A percentile compares a stretch with the other conserved stretches of the same genome.
Evolutionary conservation across 2,113 vertebrate species (phyloP).

Genomic region (Oreocharis arfaki): DNA sequence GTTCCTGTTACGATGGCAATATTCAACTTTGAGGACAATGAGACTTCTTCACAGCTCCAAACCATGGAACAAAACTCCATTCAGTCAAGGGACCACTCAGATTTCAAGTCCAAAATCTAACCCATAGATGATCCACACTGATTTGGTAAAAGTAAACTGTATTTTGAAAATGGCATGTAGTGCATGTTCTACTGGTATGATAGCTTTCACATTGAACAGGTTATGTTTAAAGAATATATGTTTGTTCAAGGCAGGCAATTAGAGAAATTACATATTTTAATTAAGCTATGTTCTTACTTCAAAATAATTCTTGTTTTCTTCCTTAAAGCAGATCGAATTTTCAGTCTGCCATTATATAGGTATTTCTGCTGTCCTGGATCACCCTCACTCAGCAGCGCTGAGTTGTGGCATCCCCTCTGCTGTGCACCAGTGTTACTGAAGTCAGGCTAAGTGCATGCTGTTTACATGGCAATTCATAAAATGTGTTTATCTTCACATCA

Average conservation of each 20-base stretch:
- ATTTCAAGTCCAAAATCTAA: not conserved
- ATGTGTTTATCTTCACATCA: not conserved
- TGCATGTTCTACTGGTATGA: not conserved
- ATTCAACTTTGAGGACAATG: not conserved
- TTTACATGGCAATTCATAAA: not conserved
- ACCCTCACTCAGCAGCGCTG: rapidly evolving
- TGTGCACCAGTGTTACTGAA: not conserved
- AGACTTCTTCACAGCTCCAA: not conserved
- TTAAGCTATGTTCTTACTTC: not conserved
- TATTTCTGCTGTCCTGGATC: not conserved
- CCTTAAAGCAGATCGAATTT: not conserved
- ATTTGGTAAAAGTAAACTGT: not conserved
- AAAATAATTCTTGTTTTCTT: not conserved
- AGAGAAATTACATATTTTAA: not conserved
- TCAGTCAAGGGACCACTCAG: not conserved
- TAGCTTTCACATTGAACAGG: not conserved
- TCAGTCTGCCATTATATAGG: not conserved
- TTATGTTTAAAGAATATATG: not conserved
- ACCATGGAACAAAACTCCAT: not conserved
- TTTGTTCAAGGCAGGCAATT: not conserved
- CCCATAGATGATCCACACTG: not conserved
- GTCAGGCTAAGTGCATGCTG: not conserved
- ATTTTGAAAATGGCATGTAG: not conserved
- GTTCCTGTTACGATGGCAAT: not conserved
- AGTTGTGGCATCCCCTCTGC: not conserved